Evolutionary conservation across 92 coral and sea anemone genomes (phyloP).

Genomic region (Porites cylindrica): DNA sequence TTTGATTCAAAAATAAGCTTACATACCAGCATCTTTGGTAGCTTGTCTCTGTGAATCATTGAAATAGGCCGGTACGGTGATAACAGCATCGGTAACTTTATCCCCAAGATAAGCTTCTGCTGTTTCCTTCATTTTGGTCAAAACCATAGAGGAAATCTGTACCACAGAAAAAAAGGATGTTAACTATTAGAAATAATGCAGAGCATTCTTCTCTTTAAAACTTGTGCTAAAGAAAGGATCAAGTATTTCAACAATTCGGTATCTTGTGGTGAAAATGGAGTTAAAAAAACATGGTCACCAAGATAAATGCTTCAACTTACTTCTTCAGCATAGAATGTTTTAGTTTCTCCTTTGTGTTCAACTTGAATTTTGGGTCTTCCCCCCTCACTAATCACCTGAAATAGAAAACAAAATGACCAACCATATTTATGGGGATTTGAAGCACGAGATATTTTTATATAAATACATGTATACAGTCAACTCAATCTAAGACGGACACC

Average conservation of each 20-base stretch:
- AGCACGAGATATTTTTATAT: slow-evolving; percentile 5
- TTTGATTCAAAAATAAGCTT: not conserved
- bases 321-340: slow-evolving; percentile 68
- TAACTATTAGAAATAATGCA: not conserved
- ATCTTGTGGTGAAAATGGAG: too few relatives aligned
- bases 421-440: not conserved
- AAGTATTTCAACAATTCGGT: too few relatives aligned
- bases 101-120: slow-evolving; percentile 76
- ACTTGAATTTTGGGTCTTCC: slow-evolving; percentile 69
- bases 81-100: slow-evolving; percentile 59
- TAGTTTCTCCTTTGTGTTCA: slow-evolving; percentile 57
- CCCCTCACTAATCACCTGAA: slow-evolving; percentile 47
- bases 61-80: slow-evolving; percentile 81
- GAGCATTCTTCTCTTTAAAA: not conserved
- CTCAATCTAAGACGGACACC: too few relatives aligned
- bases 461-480: too few relatives aligned
- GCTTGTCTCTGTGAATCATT: slow-evolving; percentile 85
- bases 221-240: too few relatives aligned
- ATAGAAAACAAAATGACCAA: slow-evolving; percentile 28
- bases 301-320: slow-evolving; percentile 1
- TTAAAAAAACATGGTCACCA: not conserved
- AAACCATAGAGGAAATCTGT: slow-evolving; percentile 80
- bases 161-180: not conserved
- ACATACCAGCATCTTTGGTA: slow-evolving; percentile 82
- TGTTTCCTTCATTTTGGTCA: slow-evolving; percentile 79